Percentiles rank a stretch among this genome's conserved stretches.
Evolutionary conservation across 2,113 vertebrate genomes (phyloP).

Genomic region (Pangasianodon hypophthalmus): DNA sequence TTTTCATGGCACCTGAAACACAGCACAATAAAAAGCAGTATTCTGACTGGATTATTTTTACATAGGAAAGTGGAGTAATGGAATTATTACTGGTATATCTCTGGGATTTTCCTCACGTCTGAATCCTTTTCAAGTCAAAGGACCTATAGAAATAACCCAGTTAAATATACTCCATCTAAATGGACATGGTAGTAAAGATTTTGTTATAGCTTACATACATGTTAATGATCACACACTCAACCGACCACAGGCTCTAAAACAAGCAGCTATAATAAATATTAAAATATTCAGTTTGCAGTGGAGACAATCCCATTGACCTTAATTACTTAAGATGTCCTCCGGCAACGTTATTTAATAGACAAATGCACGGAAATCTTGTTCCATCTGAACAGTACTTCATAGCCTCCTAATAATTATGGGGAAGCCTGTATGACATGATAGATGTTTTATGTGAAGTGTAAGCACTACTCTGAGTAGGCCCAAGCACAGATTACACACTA

Average conservation of each 20-base stretch:
- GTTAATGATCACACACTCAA: neutral
- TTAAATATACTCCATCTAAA: neutral
- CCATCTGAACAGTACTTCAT: neutral
- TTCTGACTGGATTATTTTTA: neutral
- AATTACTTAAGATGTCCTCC: neutral
- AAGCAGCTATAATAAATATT: neutral
- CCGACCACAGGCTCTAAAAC: neutral
- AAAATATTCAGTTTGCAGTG: constrained; percentile 1
- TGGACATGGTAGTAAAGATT: neutral
- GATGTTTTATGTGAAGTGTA: constrained; percentile 10
- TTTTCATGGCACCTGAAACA: neutral
- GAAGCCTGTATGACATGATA: neutral
- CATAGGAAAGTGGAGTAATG: neutral
- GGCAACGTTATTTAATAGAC: neutral
- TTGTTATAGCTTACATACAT: neutral
- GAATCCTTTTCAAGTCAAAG: neutral
- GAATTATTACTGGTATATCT: neutral
- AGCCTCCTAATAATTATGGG: neutral
- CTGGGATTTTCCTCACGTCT: neutral
- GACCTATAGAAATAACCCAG: neutral
- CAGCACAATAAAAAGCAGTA: neutral
- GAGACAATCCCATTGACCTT: neutral
- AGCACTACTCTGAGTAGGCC: neutral
- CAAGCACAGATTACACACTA: constrained; percentile 26
- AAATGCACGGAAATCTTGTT: neutral